Base-by-base conservation (phyloP, 1,140 invertebrate genomes). In the Hylyphantes graminicola region DNA sequence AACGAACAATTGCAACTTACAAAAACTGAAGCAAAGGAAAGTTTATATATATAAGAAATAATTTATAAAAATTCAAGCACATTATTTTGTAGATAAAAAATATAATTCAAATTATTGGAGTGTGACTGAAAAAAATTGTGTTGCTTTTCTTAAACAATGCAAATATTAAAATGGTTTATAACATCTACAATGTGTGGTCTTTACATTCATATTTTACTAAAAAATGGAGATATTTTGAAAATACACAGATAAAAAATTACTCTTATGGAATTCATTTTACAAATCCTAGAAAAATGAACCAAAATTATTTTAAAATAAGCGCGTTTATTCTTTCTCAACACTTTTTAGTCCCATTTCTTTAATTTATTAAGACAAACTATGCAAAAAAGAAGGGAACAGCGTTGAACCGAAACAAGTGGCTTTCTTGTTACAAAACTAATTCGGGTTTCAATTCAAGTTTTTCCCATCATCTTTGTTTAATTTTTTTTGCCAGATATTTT, bases 401-500 rank as follows among this genome's bases (percentile, higher is more conserved):
- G 13, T 19, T 48, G n/a, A 50, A 65, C 61, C 75, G 75, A 78
- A 65, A 78, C 75, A 78, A 78, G 75, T 78, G 57, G 75, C 75
- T 78, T 78, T 65, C 67, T 65, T 48, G 67, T 78, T 61, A 76
- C 48, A 59, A 76, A 61, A 76, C 48, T 76, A 13, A 76, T 76
- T 76, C 54, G 57, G 19, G 61, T 76, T 76, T 17, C 73, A 61
- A 17, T 63, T 76, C 48, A 55, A 17, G 51, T 10, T 48, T 76
- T 61, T 50, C n/a, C 59, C 19, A 65, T 50, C 19, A 76, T 76
- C 63, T 61, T 48, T 63, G 15, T 10, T 7, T 50, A 15, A 57
- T 21, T 21, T 19, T 35, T 65, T 65, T 65, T 7, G 17, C 48
- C 7, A 9, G 48, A 65, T 19, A 65, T 19, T 57, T 55, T 57